phyloP scores from a whole-genome alignment of 2,797 vertebrate species.

The Aeoliscus strigatus region DNA sequence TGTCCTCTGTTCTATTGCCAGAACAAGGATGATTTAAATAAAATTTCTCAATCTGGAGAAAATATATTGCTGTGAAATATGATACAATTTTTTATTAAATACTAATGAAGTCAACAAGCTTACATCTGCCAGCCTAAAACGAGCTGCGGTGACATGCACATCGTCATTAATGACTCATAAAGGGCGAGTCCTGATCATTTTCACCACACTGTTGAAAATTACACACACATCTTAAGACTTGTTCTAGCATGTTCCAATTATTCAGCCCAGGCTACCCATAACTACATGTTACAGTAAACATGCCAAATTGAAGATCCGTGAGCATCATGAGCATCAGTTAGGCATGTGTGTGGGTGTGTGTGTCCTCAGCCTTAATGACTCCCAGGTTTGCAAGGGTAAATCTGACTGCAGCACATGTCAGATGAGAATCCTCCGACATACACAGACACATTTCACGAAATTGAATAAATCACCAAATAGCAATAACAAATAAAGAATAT shows the following conservation, averaged over 20 bases:
- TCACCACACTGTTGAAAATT: conserved; percentile 26
- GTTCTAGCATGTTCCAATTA: conserved; percentile 53
- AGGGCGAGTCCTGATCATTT: conserved; percentile 32
- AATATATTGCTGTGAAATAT: too few species aligned
- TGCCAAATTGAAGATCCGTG: conserved; percentile 12
- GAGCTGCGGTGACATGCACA: conserved; percentile 19
- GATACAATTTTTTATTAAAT: background rate
- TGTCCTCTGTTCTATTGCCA: too few species aligned
- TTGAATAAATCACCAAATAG: too few species aligned
- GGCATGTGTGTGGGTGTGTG: conserved; percentile 4
- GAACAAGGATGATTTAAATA: too few species aligned
- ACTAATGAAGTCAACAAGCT: background rate
- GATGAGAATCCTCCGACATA: background rate
- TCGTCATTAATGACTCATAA: conserved; percentile 31
- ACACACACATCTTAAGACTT: conserved; percentile 44
- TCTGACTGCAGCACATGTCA: background rate
- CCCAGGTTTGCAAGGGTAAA: background rate
- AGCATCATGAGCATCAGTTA: conserved; percentile 9
- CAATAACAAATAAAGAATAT: too few species aligned
- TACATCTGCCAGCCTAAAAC: conserved; percentile 12
- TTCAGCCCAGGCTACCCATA: conserved; percentile 19
- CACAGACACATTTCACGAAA: too few species aligned
- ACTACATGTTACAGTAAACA: conserved; percentile 20
- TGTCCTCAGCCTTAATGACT: conserved; percentile 9
- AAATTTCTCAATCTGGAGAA: too few species aligned